Evolutionary conservation across 2,888 invertebrate species (phyloP).

Genomic region (Hypsopygia costalis): DNA sequence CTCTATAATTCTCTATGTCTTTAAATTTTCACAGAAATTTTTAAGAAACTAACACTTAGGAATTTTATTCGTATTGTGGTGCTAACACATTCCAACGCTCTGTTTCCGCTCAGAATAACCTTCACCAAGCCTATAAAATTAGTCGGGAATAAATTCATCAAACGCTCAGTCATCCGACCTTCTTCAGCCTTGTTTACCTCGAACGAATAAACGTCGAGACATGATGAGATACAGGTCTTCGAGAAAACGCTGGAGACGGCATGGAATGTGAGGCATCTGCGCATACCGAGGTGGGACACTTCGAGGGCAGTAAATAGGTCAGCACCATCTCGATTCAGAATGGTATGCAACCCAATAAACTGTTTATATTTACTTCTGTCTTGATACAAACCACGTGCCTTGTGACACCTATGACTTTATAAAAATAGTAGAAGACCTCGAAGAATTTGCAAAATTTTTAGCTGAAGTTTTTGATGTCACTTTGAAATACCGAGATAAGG

Average conservation of each 20-base stretch:
- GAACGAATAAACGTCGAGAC: not conserved
- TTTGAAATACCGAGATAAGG: too few species aligned
- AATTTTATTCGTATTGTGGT: not conserved
- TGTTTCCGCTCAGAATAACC: not conserved
- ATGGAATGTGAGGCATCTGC: slow-evolving; percentile 22
- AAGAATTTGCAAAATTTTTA: too few species aligned
- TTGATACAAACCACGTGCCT: slow-evolving; percentile 3
- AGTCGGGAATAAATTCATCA: not conserved
- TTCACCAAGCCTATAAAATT: not conserved
- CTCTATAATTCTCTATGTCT: too few species aligned
- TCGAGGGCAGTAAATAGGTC: slow-evolving; percentile 32
- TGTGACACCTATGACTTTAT: not conserved
- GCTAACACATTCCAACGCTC: not conserved
- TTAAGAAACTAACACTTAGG: too few species aligned
- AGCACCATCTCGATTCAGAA: slow-evolving; percentile 18
- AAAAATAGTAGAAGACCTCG: not conserved
- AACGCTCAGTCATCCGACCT: slow-evolving; percentile 1
- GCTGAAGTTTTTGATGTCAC: too few species aligned
- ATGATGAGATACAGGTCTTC: slow-evolving; percentile 4
- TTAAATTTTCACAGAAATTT: too few species aligned
- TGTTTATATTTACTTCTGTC: slow-evolving; percentile 30
- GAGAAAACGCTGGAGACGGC: not conserved
- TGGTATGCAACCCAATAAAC: slow-evolving; percentile 33
- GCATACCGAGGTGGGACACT: slow-evolving; percentile 19
- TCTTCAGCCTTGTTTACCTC: slow-evolving; percentile 2